Base-by-base conservation (phyloP, 2,113 vertebrate genomes). In the Zosterops japonicus region DNA sequence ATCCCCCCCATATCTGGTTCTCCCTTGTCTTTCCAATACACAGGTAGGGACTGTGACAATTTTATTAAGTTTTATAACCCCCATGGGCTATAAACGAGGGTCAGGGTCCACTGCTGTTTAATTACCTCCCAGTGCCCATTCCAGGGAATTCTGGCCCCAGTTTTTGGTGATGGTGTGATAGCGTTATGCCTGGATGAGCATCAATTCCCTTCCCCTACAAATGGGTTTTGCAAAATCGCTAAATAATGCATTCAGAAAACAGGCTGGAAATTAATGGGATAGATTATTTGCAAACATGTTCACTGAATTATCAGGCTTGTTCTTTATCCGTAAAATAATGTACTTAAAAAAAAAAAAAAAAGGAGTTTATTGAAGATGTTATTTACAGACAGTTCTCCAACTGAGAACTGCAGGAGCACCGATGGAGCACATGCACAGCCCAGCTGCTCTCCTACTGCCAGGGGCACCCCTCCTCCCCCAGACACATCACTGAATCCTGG, bases 221-320 rank as follows among this genome's bases (percentile, higher is more conserved):
- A 83, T 17, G 52, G 7, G 19, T 90, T 59, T 56, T 52, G 76
- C 46, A 81, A 90, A 91, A 85, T 72, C 2, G 0, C 91, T 91
- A 55, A 90, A 92, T 96, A 94, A 95, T 60, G 76, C 72, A 64
- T 93, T 94, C 92, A 89, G 90, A 68, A 93, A 96, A 87, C 90
- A 89, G 27, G 39, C 79, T 61, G 90, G 88, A 95, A 96, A 88
- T 97, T 93, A 97, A 97, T 96, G 93, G 90, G 75, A 78, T 36
- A 78, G 93, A 95, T 95, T 95, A 96, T 93, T 95, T 96, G 94
- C 93, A 95, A 95, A 97, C 94, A 93, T 90, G 90, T 81, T 97
- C 93, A 29, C 80, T 93, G 94, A 88, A 81, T 96, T 94, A 96
- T 93, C 93, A 94, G 79, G 47, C 93, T 94, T 93, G 90, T 89